These are phyloP conservation scores for Scleropages formosus DNA, from an alignment of 2,797 vertebrate genomes.

Conservation along the genomic window DNA sequence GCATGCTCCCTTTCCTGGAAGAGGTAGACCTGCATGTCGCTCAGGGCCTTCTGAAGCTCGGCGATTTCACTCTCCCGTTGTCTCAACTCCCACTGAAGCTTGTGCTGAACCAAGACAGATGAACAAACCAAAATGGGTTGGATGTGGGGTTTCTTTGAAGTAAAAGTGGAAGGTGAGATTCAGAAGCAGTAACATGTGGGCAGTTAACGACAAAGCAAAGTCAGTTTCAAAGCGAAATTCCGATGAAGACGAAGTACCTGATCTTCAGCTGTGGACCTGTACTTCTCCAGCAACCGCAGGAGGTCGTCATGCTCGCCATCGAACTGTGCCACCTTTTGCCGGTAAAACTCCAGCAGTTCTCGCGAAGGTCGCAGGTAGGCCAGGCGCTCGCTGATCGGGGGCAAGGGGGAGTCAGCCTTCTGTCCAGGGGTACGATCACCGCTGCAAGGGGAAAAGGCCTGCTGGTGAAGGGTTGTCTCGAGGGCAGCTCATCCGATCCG, in stretches of 20 bases:
- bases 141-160: too few relatives aligned
- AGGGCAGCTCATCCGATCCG: neutral
- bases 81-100: constrained; percentile 81
- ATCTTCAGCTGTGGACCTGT: constrained; percentile 74
- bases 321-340: constrained; percentile 83
- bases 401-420: constrained; percentile 74
- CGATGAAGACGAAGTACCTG: constrained; percentile 65
- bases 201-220: too few relatives aligned
- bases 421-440: constrained; percentile 38
- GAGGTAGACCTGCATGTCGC: constrained; percentile 92
- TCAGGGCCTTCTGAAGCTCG: constrained; percentile 87
- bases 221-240: neutral
- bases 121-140: too few relatives aligned
- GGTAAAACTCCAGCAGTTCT: constrained; percentile 89
- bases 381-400: constrained; percentile 78
- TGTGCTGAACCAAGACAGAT: constrained; percentile 69
- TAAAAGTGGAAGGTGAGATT: too few relatives aligned
- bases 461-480: neutral
- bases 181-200: too few relatives aligned
- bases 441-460: constrained; percentile 13
- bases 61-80: constrained; percentile 84
- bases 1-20: constrained; percentile 93
- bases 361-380: constrained; percentile 79
- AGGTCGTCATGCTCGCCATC: constrained; percentile 85
- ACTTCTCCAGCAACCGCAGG: constrained; percentile 79